Percentiles rank a stretch among this genome's conserved stretches.
phyloP scores from a whole-genome alignment of 2,888 invertebrate species.

The Coecobrya sp. region DNA sequence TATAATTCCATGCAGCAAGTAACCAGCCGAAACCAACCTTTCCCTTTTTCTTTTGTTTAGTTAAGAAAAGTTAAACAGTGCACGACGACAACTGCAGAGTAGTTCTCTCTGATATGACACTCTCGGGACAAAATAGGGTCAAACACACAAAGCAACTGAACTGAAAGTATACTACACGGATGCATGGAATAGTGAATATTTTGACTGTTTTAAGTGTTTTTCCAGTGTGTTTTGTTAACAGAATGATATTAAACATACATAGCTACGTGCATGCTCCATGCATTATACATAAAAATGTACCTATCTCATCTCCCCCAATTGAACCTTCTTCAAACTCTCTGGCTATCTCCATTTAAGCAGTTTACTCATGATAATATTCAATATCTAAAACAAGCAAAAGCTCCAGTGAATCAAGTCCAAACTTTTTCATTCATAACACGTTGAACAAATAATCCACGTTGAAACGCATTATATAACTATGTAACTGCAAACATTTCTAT shows the following conservation, averaged over 20 bases:
- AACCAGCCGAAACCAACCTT: constrained; percentile 24
- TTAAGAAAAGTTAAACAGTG: constrained; percentile 22
- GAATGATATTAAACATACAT: neutral
- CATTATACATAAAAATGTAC: neutral
- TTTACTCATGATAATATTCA: constrained; percentile 47
- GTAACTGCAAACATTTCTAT: neutral
- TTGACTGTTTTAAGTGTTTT: constrained; percentile 41
- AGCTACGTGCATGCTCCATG: neutral
- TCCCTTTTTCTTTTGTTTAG: constrained; percentile 34
- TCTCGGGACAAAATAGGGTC: constrained; percentile 45
- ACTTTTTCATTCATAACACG: constrained; percentile 57
- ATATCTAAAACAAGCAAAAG: constrained; percentile 60
- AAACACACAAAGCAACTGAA: neutral
- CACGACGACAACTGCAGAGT: neutral
- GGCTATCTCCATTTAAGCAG: constrained; percentile 31
- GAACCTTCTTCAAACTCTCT: neutral
- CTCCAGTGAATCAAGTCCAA: constrained; percentile 10
- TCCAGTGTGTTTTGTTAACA: constrained; percentile 23
- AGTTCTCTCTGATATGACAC: neutral
- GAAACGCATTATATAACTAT: neutral
- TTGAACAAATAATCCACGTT: constrained; percentile 65
- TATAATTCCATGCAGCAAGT: neutral
- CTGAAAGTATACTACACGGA: neutral
- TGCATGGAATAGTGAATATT: neutral
- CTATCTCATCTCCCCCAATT: neutral